These are phyloP conservation scores for Microctenopoma lineatum DNA, from an alignment of 2,797 vertebrate genomes.

Conservation along the genomic window DNA sequence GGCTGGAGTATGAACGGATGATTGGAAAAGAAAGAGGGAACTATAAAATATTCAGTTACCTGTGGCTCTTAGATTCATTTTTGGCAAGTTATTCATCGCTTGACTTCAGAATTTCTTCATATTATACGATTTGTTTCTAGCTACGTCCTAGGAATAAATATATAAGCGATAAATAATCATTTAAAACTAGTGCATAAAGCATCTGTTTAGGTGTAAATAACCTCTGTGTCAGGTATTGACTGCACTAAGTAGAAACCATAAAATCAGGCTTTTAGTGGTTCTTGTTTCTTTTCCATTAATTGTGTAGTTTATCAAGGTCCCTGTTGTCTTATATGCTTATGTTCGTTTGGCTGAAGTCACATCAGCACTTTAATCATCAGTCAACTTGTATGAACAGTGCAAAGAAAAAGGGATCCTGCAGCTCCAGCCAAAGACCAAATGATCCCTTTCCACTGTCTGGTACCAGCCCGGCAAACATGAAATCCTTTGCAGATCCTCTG, in stretches of 20 bases:
- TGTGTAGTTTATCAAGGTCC: background rate
- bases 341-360: background rate
- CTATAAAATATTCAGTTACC: background rate
- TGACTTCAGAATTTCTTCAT: background rate
- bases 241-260: no score
- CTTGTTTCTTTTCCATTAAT: background rate
- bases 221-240: background rate
- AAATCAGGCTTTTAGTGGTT: background rate
- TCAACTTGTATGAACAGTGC: constrained; percentile 21
- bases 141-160: no score
- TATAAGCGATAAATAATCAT: no score
- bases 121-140: no score
- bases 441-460: constrained; percentile 25
- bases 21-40: background rate
- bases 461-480: constrained; percentile 55
- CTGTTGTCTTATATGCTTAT: background rate
- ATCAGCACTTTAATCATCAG: background rate
- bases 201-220: background rate
- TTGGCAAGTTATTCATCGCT: no score
- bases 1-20: background rate
- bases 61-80: background rate
- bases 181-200: background rate
- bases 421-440: constrained; percentile 16
- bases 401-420: constrained; percentile 5
- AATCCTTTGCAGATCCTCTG: constrained; percentile 53